Conservation (phyloP, 2,888 invertebrate species). For the Aethes cnicana region DNA sequence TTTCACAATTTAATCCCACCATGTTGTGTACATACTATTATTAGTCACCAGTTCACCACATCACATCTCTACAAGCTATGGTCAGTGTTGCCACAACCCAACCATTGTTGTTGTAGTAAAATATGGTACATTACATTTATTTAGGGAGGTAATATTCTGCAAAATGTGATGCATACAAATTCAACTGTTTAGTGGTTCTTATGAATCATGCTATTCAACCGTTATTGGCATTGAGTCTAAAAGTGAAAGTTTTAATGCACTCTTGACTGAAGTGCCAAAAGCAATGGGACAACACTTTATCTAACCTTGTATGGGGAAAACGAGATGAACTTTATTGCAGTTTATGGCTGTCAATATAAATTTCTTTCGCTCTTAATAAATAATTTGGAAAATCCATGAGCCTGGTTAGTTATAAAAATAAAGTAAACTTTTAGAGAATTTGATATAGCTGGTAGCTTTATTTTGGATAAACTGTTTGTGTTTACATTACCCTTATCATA, state of each 20-base stretch:
- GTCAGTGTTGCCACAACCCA: constrained; percentile 29
- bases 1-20: constrained; percentile 24
- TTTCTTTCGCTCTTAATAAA: constrained; percentile 6
- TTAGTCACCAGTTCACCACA: constrained; percentile 26
- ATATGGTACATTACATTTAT: constrained; percentile 3
- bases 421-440: neutral
- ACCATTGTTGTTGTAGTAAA: constrained; percentile 15
- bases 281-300: constrained; percentile 59
- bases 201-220: constrained; percentile 66
- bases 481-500: neutral
- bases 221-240: constrained; percentile 77
- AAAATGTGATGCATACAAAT: constrained; percentile 16
- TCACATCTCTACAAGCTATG: constrained; percentile 29
- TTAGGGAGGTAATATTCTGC: constrained; percentile 9
- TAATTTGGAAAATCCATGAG: constrained; percentile 5
- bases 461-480: neutral
- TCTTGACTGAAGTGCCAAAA: constrained; percentile 57
- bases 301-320: constrained; percentile 43
- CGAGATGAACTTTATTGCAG: constrained; percentile 36
- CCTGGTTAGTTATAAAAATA: neutral
- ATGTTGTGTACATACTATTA: constrained; percentile 26
- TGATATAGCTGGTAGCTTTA: neutral
- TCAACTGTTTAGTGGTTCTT: constrained; percentile 34
- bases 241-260: constrained; percentile 77
- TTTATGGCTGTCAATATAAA: constrained; percentile 17